A percentile compares a stretch with the other conserved stretches of the same genome.
Evolutionary conservation across 2,797 vertebrate genomes (phyloP).

Genomic region (Argyrosomus regius): DNA sequence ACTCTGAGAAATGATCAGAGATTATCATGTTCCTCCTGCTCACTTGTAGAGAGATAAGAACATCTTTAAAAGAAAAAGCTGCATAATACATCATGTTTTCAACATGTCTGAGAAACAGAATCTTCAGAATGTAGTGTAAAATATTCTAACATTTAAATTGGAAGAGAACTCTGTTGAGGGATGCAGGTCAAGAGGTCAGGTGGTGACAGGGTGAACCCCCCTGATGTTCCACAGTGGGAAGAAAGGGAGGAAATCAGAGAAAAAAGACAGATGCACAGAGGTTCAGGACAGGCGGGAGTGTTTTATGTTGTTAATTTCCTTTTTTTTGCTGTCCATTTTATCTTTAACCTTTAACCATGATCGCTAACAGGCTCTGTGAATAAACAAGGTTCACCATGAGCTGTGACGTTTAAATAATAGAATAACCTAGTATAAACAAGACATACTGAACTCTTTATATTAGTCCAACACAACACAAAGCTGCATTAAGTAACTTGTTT

Average conservation of each 20-base stretch:
- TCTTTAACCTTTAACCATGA: neutral
- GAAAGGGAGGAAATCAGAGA: neutral
- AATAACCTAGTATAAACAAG: neutral
- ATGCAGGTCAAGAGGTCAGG: neutral
- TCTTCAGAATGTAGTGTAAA: neutral
- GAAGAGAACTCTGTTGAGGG: neutral
- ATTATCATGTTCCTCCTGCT: conserved; percentile 2
- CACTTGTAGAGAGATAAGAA: neutral
- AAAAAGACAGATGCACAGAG: neutral
- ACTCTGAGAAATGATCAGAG: neutral
- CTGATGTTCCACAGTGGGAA: neutral
- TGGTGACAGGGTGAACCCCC: neutral
- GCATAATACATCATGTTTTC: no score
- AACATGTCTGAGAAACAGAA: neutral
- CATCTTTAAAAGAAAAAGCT: neutral
- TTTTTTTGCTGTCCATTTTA: neutral
- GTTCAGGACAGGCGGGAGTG: neutral
- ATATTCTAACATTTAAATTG: neutral
- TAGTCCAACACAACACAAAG: neutral
- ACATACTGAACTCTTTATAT: neutral
- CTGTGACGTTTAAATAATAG: neutral
- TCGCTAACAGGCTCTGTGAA: neutral
- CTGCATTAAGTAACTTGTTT: neutral
- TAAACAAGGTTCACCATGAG: neutral
- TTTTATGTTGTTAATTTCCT: neutral